These are phyloP conservation scores for Malthinus flaveolus DNA, from an alignment of 2,888 invertebrate genomes.

Conservation along the genomic window DNA sequence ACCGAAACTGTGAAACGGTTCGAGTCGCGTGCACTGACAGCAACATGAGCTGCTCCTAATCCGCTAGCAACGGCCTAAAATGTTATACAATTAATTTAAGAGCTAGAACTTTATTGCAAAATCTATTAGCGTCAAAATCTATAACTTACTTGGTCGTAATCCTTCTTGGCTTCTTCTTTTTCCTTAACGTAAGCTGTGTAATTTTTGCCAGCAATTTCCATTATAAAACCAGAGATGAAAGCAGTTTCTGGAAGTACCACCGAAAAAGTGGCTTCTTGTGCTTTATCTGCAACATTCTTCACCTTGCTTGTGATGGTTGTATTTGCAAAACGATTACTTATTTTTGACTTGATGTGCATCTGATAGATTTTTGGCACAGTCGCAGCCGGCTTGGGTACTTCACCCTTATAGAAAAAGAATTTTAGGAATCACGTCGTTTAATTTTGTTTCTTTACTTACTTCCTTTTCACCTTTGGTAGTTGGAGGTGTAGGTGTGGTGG, in stretches of 20 bases:
- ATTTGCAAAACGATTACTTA: slow-evolving; percentile 67
- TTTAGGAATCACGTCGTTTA: not conserved
- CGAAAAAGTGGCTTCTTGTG: slow-evolving; percentile 67
- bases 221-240: not conserved
- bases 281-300: slow-evolving; percentile 53
- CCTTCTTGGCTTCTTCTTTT: slow-evolving; percentile 63
- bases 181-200: slow-evolving; percentile 68
- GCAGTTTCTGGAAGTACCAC: slow-evolving; percentile 43
- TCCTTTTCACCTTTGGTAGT: not conserved
- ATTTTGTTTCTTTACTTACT: not conserved
- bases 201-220: slow-evolving; percentile 58
- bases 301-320: slow-evolving; percentile 57
- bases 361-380: slow-evolving; percentile 57
- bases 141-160: slow-evolving; percentile 48
- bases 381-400: not conserved
- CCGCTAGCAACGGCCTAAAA: slow-evolving; percentile 61
- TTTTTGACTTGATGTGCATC: slow-evolving; percentile 64
- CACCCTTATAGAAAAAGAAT: not conserved
- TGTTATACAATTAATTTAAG: not conserved
- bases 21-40: slow-evolving; percentile 68
- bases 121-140: not conserved
- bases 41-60: slow-evolving; percentile 63
- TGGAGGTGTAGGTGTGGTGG: not conserved
- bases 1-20: slow-evolving; percentile 71
- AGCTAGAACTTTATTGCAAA: not conserved